phyloP scores from a whole-genome alignment of 2,113 vertebrate genomes.

The Tauraco erythrolophus region DNA sequence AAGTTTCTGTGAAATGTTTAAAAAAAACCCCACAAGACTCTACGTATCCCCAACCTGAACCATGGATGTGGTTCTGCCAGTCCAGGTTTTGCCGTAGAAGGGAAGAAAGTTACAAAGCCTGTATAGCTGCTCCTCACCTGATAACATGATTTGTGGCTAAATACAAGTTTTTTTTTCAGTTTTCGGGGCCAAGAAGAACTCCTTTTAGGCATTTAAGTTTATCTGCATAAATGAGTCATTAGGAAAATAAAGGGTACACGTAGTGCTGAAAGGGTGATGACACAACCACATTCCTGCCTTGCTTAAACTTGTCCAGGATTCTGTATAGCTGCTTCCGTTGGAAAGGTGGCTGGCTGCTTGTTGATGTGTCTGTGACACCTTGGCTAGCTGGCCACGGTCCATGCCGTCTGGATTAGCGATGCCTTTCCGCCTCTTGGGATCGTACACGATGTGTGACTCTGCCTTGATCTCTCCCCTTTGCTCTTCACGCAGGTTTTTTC shows the following conservation, averaged over 20 bases:
- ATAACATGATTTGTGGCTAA: neutral
- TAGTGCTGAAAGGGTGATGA: constrained; percentile 35
- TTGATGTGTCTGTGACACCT: constrained; percentile 25
- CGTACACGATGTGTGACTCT: rapidly evolving
- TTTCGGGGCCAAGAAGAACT: neutral
- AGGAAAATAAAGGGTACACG: constrained; percentile 36
- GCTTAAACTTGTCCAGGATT: constrained; percentile 35
- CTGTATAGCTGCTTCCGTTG: neutral
- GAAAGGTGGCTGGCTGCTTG: constrained; percentile 48
- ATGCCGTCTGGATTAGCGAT: neutral
- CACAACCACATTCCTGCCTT: constrained; percentile 56
- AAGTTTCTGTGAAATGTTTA: neutral
- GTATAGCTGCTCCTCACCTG: neutral
- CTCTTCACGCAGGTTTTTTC: neutral
- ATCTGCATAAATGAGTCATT: constrained; percentile 54
- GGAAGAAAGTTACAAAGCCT: neutral
- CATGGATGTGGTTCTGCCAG: neutral
- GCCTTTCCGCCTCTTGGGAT: neutral
- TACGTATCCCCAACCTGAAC: neutral
- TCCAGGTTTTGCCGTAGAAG: neutral
- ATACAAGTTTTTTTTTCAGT: neutral
- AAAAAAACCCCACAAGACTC: neutral
- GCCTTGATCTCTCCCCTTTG: neutral
- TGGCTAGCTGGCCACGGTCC: neutral
- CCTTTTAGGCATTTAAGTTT: constrained; percentile 34